Evolutionary conservation across 1,140 invertebrate species (phyloP), one percentile per base, ranked within the genome.

Genomic region (Protaetia brevitarsis): DNA sequence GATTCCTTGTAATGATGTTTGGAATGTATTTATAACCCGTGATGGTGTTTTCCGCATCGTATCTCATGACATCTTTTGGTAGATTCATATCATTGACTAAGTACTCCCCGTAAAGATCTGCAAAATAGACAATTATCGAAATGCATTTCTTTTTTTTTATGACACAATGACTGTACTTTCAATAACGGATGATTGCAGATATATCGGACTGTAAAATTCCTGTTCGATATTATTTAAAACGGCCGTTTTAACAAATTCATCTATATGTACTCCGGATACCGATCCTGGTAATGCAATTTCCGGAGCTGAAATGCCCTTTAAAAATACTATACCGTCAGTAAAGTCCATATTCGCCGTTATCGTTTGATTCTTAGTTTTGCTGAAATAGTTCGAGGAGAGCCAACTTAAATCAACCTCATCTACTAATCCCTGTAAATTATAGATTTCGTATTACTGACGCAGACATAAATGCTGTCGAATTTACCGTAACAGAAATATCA

Each of bases 21-120:
- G 72, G 8, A 5, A 81, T 61, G 11, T 2, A 2, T 73, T 82
- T 82, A 1, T 51, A 36, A 4, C 76, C 78, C 11, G 76, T 78
- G 21, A 80, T 71, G 27, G 73, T 69, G 61, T 79, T 78, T 6
- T 63, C 16, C 29, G 37, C 61, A 67, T 77, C 72, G 63, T 74
- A 77, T 62, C 74, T 69, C 71, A 82, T 70, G 4, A 83, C 69
- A 66, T 82, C 81, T 28, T 73, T 70, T 28, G 74, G 67, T 58
- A 82, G 66, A 72, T 81, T 75, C 13, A 81, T 66, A 29, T 77
- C 66, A 68, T 82, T 82, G 23, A 83, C 71, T 0, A 65, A 41
- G 64, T 69, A 74, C 11, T 72, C 59, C n/a, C 73, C 79, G 7
- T 67, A 21, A 7, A 60, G 19, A 27, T 36, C 62, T 19, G 13